Percentiles rank a stretch among this genome's conserved stretches.
Evolutionary conservation across 2,888 invertebrate genomes (phyloP).

Genomic region (Caenorhabditis becei): DNA sequence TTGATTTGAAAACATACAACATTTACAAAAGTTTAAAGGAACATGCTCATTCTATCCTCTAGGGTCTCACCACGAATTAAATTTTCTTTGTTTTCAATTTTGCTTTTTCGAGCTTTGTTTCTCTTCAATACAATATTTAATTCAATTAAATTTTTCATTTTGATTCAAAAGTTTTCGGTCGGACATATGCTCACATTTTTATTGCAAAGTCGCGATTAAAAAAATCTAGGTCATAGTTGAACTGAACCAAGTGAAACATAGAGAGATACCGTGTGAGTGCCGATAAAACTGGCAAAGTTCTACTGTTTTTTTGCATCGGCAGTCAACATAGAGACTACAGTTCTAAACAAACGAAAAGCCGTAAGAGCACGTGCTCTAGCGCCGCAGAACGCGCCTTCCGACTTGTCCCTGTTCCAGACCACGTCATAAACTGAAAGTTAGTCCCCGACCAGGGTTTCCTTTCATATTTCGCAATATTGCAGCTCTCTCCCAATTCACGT

Average conservation of each 20-base stretch:
- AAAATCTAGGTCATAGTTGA: neutral
- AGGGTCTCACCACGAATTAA: no score
- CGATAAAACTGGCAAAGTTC: slow-evolving; percentile 5
- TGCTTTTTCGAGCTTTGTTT: no score
- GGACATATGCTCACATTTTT: no score
- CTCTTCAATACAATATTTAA: no score
- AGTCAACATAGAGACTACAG: slow-evolving; percentile 53
- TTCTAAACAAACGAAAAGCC: slow-evolving; percentile 56
- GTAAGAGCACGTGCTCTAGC: slow-evolving; percentile 4
- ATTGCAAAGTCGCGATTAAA: neutral
- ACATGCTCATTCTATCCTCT: no score
- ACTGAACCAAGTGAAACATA: slow-evolving; percentile 3
- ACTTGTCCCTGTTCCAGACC: slow-evolving; percentile 13
- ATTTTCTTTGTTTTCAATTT: no score
- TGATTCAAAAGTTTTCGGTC: no score
- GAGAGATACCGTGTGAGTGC: neutral
- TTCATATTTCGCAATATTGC: slow-evolving; percentile 15
- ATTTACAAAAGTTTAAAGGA: no score
- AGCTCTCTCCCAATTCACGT: neutral
- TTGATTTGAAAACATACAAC: no score
- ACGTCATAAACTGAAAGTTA: slow-evolving; percentile 13
- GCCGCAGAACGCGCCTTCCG: slow-evolving; percentile 6
- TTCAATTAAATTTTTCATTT: no score
- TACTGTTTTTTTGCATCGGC: neutral
- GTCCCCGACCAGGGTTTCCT: neutral